Evolutionary conservation across 2,113 vertebrate genomes (phyloP).

Genomic region (Illadopsis cleaveri): DNA sequence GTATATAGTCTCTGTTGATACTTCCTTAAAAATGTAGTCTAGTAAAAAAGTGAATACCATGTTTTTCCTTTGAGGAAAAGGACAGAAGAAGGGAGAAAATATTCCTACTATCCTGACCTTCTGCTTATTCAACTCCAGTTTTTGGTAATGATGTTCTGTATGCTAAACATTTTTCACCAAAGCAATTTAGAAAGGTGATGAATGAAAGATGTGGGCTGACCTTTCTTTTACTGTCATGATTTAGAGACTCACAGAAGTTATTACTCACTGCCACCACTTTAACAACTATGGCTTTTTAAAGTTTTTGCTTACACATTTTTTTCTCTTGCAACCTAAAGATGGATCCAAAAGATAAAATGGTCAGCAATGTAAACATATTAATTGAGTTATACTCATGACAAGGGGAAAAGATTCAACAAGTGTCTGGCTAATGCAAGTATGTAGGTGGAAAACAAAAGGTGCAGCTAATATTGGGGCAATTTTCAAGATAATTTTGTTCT

Average conservation of each 20-base stretch:
- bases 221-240: background rate
- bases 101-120: background rate
- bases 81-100: background rate
- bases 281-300: background rate
- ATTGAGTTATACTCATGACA: background rate
- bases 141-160: background rate
- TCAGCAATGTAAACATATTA: background rate
- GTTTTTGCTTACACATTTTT: background rate
- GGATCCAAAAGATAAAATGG: background rate
- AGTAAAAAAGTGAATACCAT: background rate
- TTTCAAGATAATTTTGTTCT: background rate
- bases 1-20: background rate
- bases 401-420: background rate
- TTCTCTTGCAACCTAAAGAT: background rate
- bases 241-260: background rate
- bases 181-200: background rate
- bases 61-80: background rate
- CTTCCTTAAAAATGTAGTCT: background rate
- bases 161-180: background rate
- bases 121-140: background rate
- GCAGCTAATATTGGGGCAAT: background rate
- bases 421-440: background rate
- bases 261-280: background rate
- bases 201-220: background rate
- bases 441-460: background rate